A percentile compares a stretch with the other conserved stretches of the same genome.
phyloP scores from a whole-genome alignment of 1,140 invertebrate species.

The Teleopsis dalmanni region DNA sequence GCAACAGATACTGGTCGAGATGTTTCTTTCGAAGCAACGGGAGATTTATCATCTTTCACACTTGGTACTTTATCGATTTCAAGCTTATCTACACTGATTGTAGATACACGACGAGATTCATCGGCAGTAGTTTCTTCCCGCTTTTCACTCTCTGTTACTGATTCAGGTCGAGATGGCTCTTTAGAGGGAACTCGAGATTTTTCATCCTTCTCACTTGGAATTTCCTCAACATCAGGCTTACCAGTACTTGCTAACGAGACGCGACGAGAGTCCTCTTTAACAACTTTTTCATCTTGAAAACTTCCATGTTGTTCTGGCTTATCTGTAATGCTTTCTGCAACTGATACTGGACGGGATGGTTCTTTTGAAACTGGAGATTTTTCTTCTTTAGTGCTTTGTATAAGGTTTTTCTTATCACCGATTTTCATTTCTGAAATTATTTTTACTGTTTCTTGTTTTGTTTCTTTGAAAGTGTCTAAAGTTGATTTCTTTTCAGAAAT shows the following conservation, averaged over 20 bases:
- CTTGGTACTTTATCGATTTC: conserved; percentile 1
- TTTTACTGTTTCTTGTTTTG: not conserved
- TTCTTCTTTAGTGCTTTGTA: conserved; percentile 5
- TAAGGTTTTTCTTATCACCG: conserved; percentile 5
- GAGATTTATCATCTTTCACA: conserved; percentile 9
- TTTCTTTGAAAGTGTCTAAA: conserved; percentile 12
- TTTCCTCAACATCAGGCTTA: not conserved
- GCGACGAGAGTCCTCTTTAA: conserved; percentile 15
- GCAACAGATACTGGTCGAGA: conserved; percentile 11
- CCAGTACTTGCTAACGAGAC: conserved; percentile 12
- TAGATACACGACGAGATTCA: not conserved
- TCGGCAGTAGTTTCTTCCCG: not conserved
- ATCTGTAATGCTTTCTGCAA: conserved; percentile 7
- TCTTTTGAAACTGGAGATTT: conserved; percentile 12
- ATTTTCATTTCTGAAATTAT: conserved; percentile 1
- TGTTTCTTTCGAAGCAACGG: conserved; percentile 11
- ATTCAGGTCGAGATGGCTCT: conserved; percentile 21
- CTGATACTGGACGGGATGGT: conserved; percentile 14
- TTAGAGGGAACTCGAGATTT: conserved; percentile 20
- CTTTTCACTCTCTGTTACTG: conserved; percentile 12
- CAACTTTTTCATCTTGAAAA: too few species aligned
- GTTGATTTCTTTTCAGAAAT: conserved; percentile 16
- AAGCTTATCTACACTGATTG: not conserved
- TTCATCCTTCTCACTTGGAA: conserved; percentile 13
- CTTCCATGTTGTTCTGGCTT: too few species aligned